Base-by-base conservation (phyloP, 2,888 invertebrate genomes). In the Tenthredo scrophulariae region DNA sequence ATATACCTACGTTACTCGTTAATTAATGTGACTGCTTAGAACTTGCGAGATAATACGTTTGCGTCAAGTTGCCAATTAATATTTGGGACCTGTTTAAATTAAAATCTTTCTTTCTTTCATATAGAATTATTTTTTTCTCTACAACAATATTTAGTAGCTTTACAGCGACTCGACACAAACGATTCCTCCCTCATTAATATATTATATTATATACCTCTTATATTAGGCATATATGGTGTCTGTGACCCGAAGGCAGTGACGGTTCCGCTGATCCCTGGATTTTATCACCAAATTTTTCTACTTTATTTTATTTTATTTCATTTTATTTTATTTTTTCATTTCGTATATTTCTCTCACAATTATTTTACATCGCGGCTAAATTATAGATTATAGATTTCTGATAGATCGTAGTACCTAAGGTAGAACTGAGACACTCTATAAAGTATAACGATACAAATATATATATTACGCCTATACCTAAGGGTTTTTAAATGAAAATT, bases 21-120 rank as follows among this genome's bases (percentile, higher is more conserved):
- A 65, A 29, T 83, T 67, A 83, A 83, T 83, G 83, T 83, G 43
- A 83, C 83, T 83, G 83, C 83, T 83, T 67, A 83, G 40, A 50
- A 75, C 5, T 70, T 70, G 43, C 46, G 75, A 75, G 75, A 50
- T 79, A 54, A 54, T 33, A 79, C 54, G 79, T 79, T 80, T 62
- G 80, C 80, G 80, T 80, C 80, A 80, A 80, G 80, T 80, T 80
- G 80, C 80, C 62, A 58, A 29, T 80, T 2, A 22, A 62, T 77
- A 29, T 33, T 2, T 77, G 22, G 33, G 29, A 54, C 33, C 79
- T 46, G 54, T 54, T 50, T 9, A 33, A 54, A n/a, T 50, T 9
- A 33, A 54, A n/a, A 50, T 54, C 9, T 54, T 79, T 7, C 58
- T 77, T 33, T 4, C 4, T 33, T 37, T 37, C 7, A 18, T 50